Base-by-base conservation (phyloP, 2,113 vertebrate genomes). In the Elaphurus davidianus region DNA sequence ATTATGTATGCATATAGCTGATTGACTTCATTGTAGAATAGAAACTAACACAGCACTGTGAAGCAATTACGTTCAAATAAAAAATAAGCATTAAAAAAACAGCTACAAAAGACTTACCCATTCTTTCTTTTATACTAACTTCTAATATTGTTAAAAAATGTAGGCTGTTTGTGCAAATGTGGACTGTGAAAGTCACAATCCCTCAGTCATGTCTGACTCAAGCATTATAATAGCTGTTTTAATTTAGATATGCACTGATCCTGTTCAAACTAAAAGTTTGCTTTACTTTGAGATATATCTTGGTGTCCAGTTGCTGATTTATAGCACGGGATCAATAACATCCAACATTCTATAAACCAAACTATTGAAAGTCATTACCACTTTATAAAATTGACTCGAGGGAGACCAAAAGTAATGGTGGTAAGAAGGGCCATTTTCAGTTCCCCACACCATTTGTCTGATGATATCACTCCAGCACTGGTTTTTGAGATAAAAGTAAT, bases 171-270 rank as follows among this genome's bases (percentile, higher is more conserved):
- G 47, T 87, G n/a, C 23, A 25, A 67, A 55, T 21, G 25, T 71
- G 21, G 3, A 45, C n/a, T 36, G 16, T 36, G 64, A 67, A 67
- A 71, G 64, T 71, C 9, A 71, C 17, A 71, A 36, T 71, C 64
- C 9, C 17, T 36, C 16, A 21, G 17, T 71, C 0, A 0, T 71
- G n/a, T 71, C 33, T 0, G 1, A 36, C 17, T 71, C n/a, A 71
- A 21, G 23, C 21, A 5, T 86, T 78, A 27, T 87, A 36, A 52
- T 71, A 86, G 30, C 27, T 89, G 28, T 55, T 96, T 93, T 62
- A n/a, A 90, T 82, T 89, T 92, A 67, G 9, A n/a, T 43, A 71
- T 84, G 4, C 9, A 36, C 11, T 57, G 43, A 79, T 55, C 10
- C 9, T 83, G 15, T 83, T 50, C 6, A 87, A 90, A 87, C 8